Evolutionary conservation across 2,888 invertebrate species (phyloP), one percentile per base, ranked within the genome.

Genomic region (Tetragonula carbonaria): DNA sequence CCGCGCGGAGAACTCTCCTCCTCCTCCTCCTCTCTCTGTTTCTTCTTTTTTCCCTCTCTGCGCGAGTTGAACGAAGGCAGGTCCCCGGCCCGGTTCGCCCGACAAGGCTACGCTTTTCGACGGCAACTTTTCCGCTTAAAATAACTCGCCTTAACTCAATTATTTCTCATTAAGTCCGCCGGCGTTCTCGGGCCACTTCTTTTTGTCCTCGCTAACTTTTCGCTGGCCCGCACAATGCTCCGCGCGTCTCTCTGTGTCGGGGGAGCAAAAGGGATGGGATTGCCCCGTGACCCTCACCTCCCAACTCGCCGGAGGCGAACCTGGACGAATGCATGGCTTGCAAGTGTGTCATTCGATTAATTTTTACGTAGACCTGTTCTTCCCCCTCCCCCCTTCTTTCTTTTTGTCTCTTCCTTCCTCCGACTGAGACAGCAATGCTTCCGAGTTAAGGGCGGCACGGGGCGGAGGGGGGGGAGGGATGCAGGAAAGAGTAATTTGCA

Each of bases 111-210:
- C 55, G 84, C 85, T 88, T 90, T 90, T 85, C 76, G 82, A 85
- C 85, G 85, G 84, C 84, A 86, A 88, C 88, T 87, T 88, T 90
- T 90, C 78, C 90, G 86, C 85, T 90, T 90, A 87, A 90, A 90
- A 88, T 90, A 90, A 90, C 90, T 90, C 78, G 84, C 74, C 86
- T 84, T 85, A 88, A 90, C 89, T 90, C 86, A 86, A 90, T 90
- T 90, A 88, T 87, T 88, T 90, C 87, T 90, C 90, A 87, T 90
- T 90, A 90, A 90, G 84, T 88, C 82, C 77, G 70, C 84, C 76
- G 71, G 84, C 66, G 82, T 57, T 55, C 62, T 55, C 65, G 68
- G 33, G 33, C 81, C 62, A 55, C 53, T 79, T 86, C 85, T 85
- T 90, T 90, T 88, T 90, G 74, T 87, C 86, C 77, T 51, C 55